Percentiles rank a stretch among this genome's conserved stretches.
phyloP scores from a whole-genome alignment of 2,113 vertebrate genomes.

The Tupaia chinensis region DNA sequence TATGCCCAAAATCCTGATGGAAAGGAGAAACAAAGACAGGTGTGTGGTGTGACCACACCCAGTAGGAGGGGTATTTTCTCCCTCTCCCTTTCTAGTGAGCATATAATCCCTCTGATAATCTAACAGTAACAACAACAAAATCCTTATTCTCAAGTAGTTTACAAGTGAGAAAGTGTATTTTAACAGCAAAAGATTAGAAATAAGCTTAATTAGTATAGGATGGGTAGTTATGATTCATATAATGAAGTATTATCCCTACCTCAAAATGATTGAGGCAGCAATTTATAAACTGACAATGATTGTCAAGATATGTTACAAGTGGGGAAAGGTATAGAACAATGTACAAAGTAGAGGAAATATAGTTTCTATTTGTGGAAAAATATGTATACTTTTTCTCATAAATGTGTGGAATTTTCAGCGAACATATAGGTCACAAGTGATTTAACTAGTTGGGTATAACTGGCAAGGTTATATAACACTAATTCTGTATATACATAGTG shows the following conservation, averaged over 20 bases:
- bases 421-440: slow-evolving; percentile 3
- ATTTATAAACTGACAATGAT: not conserved
- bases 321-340: not conserved
- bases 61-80: too few relatives aligned
- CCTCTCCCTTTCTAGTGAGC: too few relatives aligned
- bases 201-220: slow-evolving; percentile 43
- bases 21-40: too few relatives aligned
- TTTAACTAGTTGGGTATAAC: slow-evolving; percentile 44
- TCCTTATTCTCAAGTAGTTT: slow-evolving; percentile 37
- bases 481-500: not conserved
- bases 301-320: not conserved
- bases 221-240: not conserved
- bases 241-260: not conserved
- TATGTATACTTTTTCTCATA: not conserved
- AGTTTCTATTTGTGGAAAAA: slow-evolving; percentile 24
- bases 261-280: slow-evolving; percentile 25
- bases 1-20: too few relatives aligned
- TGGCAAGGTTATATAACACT: slow-evolving; percentile 16
- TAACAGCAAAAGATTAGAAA: slow-evolving; percentile 25
- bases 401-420: slow-evolving; percentile 25
- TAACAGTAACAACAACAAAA: not conserved
- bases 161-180: not conserved
- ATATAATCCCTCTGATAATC: too few relatives aligned
- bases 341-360: slow-evolving; percentile 1
- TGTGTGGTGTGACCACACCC: too few relatives aligned